Evolutionary conservation across 2,797 vertebrate genomes (phyloP).

Genomic region (Hydrocynus forskahlii): DNA sequence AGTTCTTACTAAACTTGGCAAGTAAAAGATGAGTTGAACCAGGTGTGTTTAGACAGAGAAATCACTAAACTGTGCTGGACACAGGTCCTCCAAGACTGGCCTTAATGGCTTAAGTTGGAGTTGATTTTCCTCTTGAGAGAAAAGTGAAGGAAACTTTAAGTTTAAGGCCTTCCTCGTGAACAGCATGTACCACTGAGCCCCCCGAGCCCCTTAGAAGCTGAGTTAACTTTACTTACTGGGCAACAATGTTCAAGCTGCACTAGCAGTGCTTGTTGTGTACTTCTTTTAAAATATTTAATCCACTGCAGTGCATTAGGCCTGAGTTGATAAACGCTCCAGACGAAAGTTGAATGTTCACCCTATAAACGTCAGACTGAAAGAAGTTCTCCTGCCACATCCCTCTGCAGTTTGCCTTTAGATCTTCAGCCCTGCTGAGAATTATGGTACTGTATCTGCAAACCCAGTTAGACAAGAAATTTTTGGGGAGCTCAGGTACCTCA

Average conservation of each 20-base stretch:
- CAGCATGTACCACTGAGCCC: no score
- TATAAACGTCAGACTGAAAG: neutral
- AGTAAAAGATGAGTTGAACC: no score
- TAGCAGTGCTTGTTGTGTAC: neutral
- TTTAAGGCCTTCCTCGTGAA: no score
- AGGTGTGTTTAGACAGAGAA: no score
- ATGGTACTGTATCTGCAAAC: neutral
- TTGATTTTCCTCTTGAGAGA: no score
- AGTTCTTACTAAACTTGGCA: no score
- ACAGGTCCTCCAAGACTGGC: no score
- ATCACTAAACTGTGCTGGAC: no score
- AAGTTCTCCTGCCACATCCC: neutral
- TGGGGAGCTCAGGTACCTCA: neutral
- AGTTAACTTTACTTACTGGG: neutral
- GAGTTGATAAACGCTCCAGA: neutral
- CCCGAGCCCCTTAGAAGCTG: neutral
- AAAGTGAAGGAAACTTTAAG: no score
- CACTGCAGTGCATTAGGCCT: neutral
- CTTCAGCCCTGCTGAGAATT: neutral
- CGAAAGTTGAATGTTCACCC: neutral
- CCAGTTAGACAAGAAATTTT: neutral
- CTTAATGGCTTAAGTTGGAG: no score
- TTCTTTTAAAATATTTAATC: neutral
- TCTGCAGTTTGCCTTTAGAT: conserved; percentile 3
- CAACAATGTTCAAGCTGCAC: neutral